Conservation (phyloP, 2,797 vertebrate genomes). For the Gallinago stenura region DNA sequence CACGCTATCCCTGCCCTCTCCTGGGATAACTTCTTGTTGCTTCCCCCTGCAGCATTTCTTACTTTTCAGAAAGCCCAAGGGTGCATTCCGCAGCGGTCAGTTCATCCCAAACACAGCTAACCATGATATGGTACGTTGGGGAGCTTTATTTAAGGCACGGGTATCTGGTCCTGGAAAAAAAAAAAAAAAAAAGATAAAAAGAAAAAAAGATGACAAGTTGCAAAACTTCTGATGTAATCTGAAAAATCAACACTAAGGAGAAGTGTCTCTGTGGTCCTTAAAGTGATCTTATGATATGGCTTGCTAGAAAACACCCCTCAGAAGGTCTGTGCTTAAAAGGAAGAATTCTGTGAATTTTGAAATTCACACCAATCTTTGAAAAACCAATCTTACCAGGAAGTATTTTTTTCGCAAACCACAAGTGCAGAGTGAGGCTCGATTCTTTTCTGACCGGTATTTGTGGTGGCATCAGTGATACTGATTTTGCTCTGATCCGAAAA, state of each 20-base stretch:
- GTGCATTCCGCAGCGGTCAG: neutral
- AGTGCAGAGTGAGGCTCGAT: neutral
- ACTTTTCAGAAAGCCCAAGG: neutral
- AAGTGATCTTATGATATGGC: neutral
- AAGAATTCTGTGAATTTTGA: neutral
- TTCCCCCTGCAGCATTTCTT: neutral
- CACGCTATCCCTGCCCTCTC: neutral
- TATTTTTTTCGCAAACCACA: neutral
- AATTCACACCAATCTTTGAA: neutral
- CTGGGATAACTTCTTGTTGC: neutral
- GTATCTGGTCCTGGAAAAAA: neutral
- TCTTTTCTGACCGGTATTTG: neutral
- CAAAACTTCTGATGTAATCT: neutral
- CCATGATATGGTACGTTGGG: fast-evolving
- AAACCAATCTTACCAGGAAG: neutral
- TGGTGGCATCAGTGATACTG: neutral
- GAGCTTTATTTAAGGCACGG: neutral
- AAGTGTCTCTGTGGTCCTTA: neutral
- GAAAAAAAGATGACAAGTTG: neutral
- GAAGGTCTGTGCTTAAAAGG: neutral
- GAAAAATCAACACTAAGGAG: neutral
- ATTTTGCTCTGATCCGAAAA: neutral
- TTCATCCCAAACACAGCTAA: neutral
- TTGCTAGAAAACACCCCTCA: neutral
- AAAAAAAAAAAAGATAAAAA: no score